Conservation (phyloP, 2,888 invertebrate species). For the Drosophila longiperda region DNA sequence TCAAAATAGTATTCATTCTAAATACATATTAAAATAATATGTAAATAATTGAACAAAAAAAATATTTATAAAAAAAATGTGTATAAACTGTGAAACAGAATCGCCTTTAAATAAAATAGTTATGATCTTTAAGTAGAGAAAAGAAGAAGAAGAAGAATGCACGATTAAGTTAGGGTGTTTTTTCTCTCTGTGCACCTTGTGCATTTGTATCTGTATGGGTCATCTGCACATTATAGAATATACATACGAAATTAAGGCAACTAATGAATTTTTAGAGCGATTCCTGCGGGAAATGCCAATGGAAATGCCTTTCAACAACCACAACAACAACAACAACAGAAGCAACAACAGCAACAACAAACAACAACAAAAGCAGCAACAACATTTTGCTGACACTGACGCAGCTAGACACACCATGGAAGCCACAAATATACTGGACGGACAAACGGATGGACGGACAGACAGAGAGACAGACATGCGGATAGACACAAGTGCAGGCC, state of each 20-base stretch:
- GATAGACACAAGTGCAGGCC: constrained; percentile 29
- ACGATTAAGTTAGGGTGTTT: too few species aligned
- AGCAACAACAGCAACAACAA: too few species aligned
- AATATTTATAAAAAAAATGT: too few species aligned
- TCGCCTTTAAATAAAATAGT: too few species aligned
- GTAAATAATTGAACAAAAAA: too few species aligned
- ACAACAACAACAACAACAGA: not conserved
- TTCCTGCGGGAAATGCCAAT: constrained; percentile 72
- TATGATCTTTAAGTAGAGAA: too few species aligned
- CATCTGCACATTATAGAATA: constrained; percentile 38
- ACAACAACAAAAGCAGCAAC: constrained; percentile 4
- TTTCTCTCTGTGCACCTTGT: not conserved
- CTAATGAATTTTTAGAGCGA: constrained; percentile 77
- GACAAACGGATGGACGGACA: constrained; percentile 20
- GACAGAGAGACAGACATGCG: constrained; percentile 22
- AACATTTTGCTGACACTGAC: constrained; percentile 27
- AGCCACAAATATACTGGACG: constrained; percentile 56
- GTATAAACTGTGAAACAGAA: too few species aligned
- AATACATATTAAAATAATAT: too few species aligned
- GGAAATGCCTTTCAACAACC: constrained; percentile 29
- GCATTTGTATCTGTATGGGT: not conserved
- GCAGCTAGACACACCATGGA: constrained; percentile 49
- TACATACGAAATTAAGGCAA: constrained; percentile 64
- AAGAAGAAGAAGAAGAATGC: too few species aligned
- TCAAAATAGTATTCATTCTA: too few species aligned